These are phyloP conservation scores for Amblyopsis hoosieri DNA, from an alignment of 2,797 vertebrate species.

Conservation along the genomic window DNA sequence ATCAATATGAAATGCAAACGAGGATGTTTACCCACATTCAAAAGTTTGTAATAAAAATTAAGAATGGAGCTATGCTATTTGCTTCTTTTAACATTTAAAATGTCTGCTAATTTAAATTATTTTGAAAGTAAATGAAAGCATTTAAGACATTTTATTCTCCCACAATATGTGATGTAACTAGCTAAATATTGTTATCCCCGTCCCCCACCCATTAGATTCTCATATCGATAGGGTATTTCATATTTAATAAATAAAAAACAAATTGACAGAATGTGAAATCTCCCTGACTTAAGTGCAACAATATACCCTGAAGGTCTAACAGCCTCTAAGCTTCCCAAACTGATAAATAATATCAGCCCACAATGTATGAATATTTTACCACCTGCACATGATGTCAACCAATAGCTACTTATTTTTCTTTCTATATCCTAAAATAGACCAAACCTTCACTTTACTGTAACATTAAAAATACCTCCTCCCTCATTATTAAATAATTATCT, in stretches of 20 bases:
- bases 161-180: neutral
- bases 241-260: neutral
- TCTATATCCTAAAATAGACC: too few species aligned
- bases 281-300: conserved; percentile 15
- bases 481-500: neutral
- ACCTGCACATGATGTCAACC: neutral
- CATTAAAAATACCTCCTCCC: conserved; percentile 3
- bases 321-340: conserved; percentile 1
- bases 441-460: too few species aligned
- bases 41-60: conserved; percentile 40
- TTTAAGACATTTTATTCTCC: too few species aligned
- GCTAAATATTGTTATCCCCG: conserved; percentile 1
- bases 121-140: neutral
- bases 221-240: neutral
- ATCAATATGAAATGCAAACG: neutral
- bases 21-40: conserved; percentile 32
- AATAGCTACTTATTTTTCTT: too few species aligned
- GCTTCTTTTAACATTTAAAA: neutral
- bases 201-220: conserved; percentile 4
- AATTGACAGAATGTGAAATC: neutral
- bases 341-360: neutral
- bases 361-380: neutral
- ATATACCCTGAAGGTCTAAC: conserved; percentile 10
- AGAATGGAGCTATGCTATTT: conserved; percentile 18
- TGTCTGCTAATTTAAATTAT: conserved; percentile 3